Base-by-base conservation (phyloP, 2,113 vertebrate species). In the Tautogolabrus adspersus region DNA sequence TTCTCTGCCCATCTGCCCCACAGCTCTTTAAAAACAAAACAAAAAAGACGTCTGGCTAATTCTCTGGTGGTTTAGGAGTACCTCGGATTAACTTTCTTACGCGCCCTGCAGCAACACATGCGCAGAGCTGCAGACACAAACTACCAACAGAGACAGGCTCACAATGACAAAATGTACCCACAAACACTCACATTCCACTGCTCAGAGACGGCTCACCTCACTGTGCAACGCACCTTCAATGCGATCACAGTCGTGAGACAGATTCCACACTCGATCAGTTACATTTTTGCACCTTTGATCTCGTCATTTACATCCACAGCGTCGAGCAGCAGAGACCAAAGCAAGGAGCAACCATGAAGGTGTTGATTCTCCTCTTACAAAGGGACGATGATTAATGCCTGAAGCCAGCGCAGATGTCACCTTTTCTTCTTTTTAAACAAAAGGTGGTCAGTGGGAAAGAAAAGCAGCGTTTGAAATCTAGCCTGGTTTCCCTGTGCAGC, bases 281-380 rank as follows among this genome's bases (percentile, higher is more conserved):
- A 58, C 82, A 77, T 85, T 86, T 67, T 56, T 61, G 69, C 23
- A 16, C 85, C 85, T 91, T 93, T 92, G 86, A 92, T 91, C 88
- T 89, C 44, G 34, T 83, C 67, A 19, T 85, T 82, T 55, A 64
- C 62, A 75, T 79, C 52, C 60, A 52, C 61, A 19, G 54, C 10
- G 63, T 64, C 9, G 5, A 79, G 59, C 58, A 77, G 71, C 76
- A 83, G 81, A 85, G 83, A 58, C 18, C 6, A 38, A 15, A 78
- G 82, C 65, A 66, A 65, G 59, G 62, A 70, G 59, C 58, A n/a
- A 42, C 44, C 46, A 1, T 66, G 66, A 73, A 85, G 78, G 62
- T 81, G 23, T 68, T 1, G 23, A 67, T 74, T 79, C 42, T 70
- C 42, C 51, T 61, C 63, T 37, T 38, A 90, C 84, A 90, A 86